Conservation (phyloP, 2,113 vertebrate genomes). For the Pardalotus punctatus region DNA sequence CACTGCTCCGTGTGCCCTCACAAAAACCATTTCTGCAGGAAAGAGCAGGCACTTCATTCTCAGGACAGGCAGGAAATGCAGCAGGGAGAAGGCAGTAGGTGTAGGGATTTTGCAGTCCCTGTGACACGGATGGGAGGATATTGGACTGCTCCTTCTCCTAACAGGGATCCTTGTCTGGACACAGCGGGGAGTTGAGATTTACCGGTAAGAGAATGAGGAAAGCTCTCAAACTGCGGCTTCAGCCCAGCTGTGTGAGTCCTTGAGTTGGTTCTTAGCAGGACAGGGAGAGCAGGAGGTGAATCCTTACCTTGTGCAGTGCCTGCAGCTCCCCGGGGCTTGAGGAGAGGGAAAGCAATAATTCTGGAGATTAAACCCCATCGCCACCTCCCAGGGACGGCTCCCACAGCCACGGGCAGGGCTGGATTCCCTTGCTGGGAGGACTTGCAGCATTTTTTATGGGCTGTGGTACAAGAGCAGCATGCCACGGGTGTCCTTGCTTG, state of each 20-base stretch:
- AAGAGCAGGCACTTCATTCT: not conserved
- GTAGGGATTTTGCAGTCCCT: not conserved
- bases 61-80: not conserved
- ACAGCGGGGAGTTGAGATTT: not conserved
- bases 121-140: not conserved
- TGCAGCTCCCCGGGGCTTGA: not conserved
- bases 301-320: not conserved
- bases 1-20: not conserved
- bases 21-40: not conserved
- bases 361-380: not conserved
- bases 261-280: not conserved
- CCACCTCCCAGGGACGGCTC: accelerated
- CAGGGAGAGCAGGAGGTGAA: not conserved
- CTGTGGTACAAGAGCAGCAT: not conserved
- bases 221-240: not conserved
- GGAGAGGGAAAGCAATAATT: not conserved
- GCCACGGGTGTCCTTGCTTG: not conserved
- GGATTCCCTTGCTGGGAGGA: not conserved
- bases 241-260: not conserved
- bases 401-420: not conserved
- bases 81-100: not conserved
- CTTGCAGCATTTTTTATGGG: not conserved
- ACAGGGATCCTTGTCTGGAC: not conserved
- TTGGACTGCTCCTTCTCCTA: not conserved
- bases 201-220: not conserved